Evolutionary conservation across 2,113 vertebrate species (phyloP).

Genomic region (Tenebrosternarchus preto): DNA sequence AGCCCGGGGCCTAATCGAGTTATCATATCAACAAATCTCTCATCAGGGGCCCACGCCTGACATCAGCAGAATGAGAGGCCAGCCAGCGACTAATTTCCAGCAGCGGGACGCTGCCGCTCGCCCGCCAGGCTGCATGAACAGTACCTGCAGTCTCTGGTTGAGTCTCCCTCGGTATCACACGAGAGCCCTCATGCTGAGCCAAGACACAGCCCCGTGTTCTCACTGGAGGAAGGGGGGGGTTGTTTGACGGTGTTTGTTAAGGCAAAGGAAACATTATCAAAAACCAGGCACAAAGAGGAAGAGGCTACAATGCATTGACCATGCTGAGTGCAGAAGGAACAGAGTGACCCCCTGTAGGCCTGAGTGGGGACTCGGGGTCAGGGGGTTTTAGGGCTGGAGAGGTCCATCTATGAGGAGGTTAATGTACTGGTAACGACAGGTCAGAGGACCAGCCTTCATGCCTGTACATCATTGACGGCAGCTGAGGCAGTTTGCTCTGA

Average conservation of each 20-base stretch:
- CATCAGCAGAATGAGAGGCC: constrained; percentile 76
- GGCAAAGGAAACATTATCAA: constrained; percentile 62
- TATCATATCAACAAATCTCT: constrained; percentile 85
- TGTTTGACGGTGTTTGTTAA: constrained; percentile 15
- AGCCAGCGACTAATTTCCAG: constrained; percentile 87
- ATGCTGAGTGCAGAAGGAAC: constrained; percentile 56
- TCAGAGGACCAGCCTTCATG: constrained; percentile 64
- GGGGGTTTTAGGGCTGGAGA: constrained; percentile 65
- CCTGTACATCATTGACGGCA: constrained; percentile 66
- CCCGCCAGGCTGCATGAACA: constrained; percentile 74
- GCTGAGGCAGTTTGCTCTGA: constrained; percentile 50
- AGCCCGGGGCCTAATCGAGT: constrained; percentile 83
- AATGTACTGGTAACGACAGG: constrained; percentile 74
- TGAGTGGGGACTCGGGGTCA: constrained; percentile 65
- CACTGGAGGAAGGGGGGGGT: constrained; percentile 14
- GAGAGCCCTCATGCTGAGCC: constrained; percentile 62
- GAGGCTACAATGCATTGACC: constrained; percentile 64
- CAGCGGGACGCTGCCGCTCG: constrained; percentile 78
- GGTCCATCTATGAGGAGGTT: constrained; percentile 65
- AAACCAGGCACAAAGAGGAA: constrained; percentile 57
- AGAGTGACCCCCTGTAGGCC: constrained; percentile 67
- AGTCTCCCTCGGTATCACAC: constrained; percentile 62
- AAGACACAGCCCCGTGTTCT: constrained; percentile 53
- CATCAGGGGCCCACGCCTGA: constrained; percentile 70
- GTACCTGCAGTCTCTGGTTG: constrained; percentile 75